These are phyloP conservation scores for Synchiropus splendidus DNA, from an alignment of 2,113 vertebrate genomes.

Conservation along the genomic window DNA sequence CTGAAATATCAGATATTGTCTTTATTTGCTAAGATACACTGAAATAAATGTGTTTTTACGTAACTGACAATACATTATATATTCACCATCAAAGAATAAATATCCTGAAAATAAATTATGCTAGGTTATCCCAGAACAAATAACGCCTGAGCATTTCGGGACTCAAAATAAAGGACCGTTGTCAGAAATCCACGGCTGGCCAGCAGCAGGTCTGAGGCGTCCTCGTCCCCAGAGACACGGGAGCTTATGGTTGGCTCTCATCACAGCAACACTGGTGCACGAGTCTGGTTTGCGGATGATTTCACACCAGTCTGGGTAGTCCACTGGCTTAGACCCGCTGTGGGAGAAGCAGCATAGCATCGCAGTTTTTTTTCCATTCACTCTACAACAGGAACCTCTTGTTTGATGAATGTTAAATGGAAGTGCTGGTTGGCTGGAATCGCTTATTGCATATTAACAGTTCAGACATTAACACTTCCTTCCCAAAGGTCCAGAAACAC, in stretches of 20 bases:
- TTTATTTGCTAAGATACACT: constrained; percentile 4
- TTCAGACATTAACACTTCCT: too few species aligned
- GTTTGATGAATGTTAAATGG: too few species aligned
- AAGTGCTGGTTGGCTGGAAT: too few species aligned
- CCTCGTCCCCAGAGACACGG: constrained; percentile 62
- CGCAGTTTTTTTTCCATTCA: background rate
- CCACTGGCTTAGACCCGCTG: constrained; percentile 57
- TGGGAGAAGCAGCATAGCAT: constrained; percentile 2
- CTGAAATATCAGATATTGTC: background rate
- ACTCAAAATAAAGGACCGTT: constrained; percentile 60
- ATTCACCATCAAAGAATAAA: background rate
- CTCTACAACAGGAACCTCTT: too few species aligned
- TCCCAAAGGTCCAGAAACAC: constrained; percentile 24
- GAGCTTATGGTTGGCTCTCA: constrained; percentile 65
- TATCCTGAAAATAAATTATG: constrained; percentile 3
- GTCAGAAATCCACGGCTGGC: constrained; percentile 53
- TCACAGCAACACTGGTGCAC: constrained; percentile 59
- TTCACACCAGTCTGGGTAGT: constrained; percentile 71
- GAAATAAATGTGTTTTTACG: too few species aligned
- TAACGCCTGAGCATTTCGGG: background rate
- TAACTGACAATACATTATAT: too few species aligned
- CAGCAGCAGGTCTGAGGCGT: constrained; percentile 33
- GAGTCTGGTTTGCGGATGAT: constrained; percentile 62
- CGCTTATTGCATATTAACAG: too few species aligned
- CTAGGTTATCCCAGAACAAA: constrained; percentile 1